phyloP scores from a whole-genome alignment of 2,113 vertebrate genomes.

The Speoplatyrhinus poulsoni region DNA sequence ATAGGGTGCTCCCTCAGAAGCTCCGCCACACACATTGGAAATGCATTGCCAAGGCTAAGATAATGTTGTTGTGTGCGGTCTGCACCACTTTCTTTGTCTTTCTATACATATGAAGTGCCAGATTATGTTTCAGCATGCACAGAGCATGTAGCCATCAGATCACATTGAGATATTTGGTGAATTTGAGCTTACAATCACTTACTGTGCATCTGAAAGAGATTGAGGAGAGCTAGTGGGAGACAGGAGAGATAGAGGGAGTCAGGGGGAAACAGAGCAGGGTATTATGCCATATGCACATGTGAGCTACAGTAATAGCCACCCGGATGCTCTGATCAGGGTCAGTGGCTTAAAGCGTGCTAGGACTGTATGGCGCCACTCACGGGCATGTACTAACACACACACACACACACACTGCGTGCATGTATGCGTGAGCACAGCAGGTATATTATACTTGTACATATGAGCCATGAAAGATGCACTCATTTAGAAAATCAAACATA shows the following conservation, averaged over 20 bases:
- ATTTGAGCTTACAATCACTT: too few species aligned
- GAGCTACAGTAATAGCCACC: constrained; percentile 4
- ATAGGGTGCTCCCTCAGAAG: background rate
- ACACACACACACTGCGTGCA: background rate
- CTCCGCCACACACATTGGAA: background rate
- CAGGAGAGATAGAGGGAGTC: background rate
- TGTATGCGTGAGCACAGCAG: background rate
- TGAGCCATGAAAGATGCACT: background rate
- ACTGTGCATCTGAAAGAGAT: background rate
- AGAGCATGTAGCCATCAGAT: background rate
- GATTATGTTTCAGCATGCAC: background rate
- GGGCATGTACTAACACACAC: background rate
- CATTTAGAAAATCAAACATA: background rate
- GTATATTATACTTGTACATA: background rate
- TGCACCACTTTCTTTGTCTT: too few species aligned
- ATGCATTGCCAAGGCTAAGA: too few species aligned
- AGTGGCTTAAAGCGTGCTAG: constrained; percentile 13
- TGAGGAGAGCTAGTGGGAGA: background rate
- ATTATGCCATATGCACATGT: constrained; percentile 17
- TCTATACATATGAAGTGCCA: too few species aligned
- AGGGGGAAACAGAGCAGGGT: background rate
- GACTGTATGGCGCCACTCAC: constrained; percentile 13
- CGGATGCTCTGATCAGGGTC: constrained; percentile 17
- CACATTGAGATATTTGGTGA: too few species aligned
- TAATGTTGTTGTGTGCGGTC: too few species aligned